Conservation (phyloP, 2,113 vertebrate species). For the Cygnus buccinator region DNA sequence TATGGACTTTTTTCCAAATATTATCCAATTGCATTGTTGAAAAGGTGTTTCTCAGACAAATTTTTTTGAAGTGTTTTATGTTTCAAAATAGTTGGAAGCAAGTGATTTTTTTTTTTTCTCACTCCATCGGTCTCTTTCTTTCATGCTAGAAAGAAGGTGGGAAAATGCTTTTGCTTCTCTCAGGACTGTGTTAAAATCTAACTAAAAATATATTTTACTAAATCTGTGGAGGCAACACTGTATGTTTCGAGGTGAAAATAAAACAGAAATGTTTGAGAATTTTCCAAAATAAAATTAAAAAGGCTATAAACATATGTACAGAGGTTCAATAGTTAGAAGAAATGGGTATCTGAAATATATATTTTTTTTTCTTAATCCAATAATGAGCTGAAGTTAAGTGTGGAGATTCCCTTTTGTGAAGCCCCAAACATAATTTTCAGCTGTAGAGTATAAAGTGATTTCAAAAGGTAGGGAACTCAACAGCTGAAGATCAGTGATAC, state of each 20-base stretch:
- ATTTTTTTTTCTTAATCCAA: neutral
- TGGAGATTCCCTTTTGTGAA: neutral
- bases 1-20: neutral
- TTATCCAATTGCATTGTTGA: neutral
- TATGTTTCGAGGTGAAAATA: neutral
- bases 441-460: neutral
- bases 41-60: neutral
- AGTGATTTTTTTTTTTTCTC: rapidly evolving
- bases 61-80: neutral
- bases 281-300: neutral
- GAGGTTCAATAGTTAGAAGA: neutral
- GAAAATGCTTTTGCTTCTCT: neutral
- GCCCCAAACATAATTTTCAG: neutral
- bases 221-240: neutral
- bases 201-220: neutral
- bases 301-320: neutral
- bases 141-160: neutral
- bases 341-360: neutral
- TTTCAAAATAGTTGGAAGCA: neutral
- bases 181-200: neutral
- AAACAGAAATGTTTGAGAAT: neutral
- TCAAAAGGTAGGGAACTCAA: neutral
- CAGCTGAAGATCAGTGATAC: neutral
- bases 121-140: neutral
- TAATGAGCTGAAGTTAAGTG: neutral